Base-by-base conservation (phyloP, 2,113 vertebrate genomes). In the Xenopus borealis region DNA sequence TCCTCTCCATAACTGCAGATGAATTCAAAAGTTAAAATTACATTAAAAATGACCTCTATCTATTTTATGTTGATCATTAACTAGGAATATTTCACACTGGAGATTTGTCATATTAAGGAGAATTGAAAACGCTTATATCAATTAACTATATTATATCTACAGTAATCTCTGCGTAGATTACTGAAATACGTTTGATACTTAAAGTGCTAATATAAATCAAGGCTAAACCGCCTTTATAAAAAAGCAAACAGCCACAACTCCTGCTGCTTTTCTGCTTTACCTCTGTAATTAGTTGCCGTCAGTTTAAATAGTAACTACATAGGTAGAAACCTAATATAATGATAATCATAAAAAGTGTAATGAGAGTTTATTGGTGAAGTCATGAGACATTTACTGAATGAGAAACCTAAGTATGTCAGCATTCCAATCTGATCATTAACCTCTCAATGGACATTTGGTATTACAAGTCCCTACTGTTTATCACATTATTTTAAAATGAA, bases 51-150 rank as follows among this genome's bases (percentile, higher is more conserved):
- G 91, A 93, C 91, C 90, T 92, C 89, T 91, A 88, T 88, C 85
- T 88, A 88, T 91, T 93, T 93, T 92, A 92, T 92, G 91, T 92
- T 92, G 91, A 91, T 93, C 91, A 91, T 93, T 93, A 93, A 93
- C 88, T 87, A 89, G 87, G 89, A 91, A 91, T 93, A 93, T 91
- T 92, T 93, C 88, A 91, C 91, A 89, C 89, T 86, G 81, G 91
- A 93, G 91, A 91, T 91, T 90, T 92, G 90, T 91, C 91, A 92
- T 91, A 93, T 92, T 93, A 91, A 91, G 85, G 87, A 87, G 89
- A 91, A 91, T 86, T 91, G 91, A 90, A 93, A 92, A 84, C 88
- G 91, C 89, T 92, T 92, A 88, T 88, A 92, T 90, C 89, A 92
- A 92, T 91, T 93, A 93, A 91, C 89, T 90, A 89, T 88, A 85